Base-by-base conservation (phyloP, 2,113 vertebrate genomes). In the Oxyruncus cristatus region DNA sequence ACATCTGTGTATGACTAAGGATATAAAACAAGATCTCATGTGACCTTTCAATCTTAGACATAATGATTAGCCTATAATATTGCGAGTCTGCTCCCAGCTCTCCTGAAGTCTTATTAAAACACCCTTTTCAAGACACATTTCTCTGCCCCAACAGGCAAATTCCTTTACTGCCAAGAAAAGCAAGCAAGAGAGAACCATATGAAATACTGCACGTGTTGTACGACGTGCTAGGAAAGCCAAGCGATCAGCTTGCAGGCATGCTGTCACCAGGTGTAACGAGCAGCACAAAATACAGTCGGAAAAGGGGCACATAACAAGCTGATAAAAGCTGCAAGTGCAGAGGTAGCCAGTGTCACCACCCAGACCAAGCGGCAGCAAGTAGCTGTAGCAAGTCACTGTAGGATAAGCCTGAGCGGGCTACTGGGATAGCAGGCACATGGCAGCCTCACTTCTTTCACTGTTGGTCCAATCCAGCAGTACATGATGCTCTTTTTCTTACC, bases 1-100 rank as follows among this genome's bases (percentile, higher is more conserved):
- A 89, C 88, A 94, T 94, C 80, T 95, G 95, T 49, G 74, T 67
- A 87, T 92, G 77, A 94, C 88, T 89, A 94, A 95, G 83, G 63
- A 80, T 80, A 95, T 88, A 94, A 92, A 97, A 87, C 76, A 89
- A 91, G 87, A 84, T 96, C 92, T 96, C 94, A 91, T 90, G 93
- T 89, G 93, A 96, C 88, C 76, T 87, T 95, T 96, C 84, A 92
- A 71, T 94, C 76, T 85, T 27, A 87, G 73, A 79, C 81, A 91
- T 89, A 93, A 95, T 28, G 77, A 94, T 93, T 89, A 89, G 77
- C 93, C 82, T 77, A 35, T 87, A 91, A 93, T 71, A 93, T 79
- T 91, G 71, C 83, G 61, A 73, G 90, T 82, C 88, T 82, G 79
- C 79, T 96, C 95, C 86, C 84, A 91, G 92, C 49, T 94, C 87